Evolutionary conservation across 2,888 invertebrate species (phyloP), one percentile per base, ranked within the genome.

Genomic region (Torymus texanus): DNA sequence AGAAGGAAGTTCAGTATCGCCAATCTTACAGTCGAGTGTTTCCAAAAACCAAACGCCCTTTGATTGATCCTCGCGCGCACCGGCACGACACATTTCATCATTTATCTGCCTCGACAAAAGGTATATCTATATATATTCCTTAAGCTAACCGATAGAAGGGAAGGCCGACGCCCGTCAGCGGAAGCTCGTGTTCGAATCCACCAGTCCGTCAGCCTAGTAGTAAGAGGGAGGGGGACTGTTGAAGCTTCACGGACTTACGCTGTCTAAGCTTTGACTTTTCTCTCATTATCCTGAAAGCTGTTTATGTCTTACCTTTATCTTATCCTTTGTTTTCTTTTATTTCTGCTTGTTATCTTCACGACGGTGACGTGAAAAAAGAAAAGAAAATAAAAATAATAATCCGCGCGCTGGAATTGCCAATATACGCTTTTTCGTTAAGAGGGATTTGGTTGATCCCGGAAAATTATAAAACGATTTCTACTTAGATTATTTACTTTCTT

Each of bases 11-110:
- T n/a, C n/a, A 10, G n/a, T 66, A 65, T 59, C 3, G 58, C n/a
- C 41, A 16, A 62, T 55, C 55, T 61, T n/a, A 68, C 63, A 29
- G 53, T 53, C 62, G 13, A 65, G 65, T 70, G 55, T 63, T 70
- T 79, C 55, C 16, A 70, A 78, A 72, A 70, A 73, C 12, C 24
- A 11, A 55, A 51, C 18, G 2, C 16, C 24, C 51, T 59, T 72
- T 79, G 79, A 79, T 79, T 75, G 65, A 79, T 79, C 59, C 59
- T 21, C 12, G 16, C 59, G n/a, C 12, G 16, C n/a, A 24, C 12
- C 14, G 51, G 29, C 21, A 14, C 8, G 21, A 51, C 24, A 3
- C 58, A 51, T 75, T 59, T 65, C 21, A 29, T 50, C 59, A 79
- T 79, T 70, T 75, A 65, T 75, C 75, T 59, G 56, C n/a, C 50